phyloP scores from a whole-genome alignment of 2,888 invertebrate species.

The Phaonia tiefii region DNA sequence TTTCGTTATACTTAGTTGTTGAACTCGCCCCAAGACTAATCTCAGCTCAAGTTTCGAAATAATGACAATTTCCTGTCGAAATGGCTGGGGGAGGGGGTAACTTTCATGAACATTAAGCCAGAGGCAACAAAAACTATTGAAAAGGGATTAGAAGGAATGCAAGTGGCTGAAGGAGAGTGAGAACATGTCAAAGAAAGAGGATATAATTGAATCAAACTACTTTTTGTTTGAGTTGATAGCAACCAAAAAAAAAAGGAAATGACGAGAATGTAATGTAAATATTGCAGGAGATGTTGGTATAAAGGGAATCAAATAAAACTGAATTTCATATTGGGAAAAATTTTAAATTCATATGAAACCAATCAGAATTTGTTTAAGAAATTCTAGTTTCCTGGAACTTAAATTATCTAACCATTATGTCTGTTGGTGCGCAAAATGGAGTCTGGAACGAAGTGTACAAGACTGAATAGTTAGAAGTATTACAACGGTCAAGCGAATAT shows the following conservation, averaged over 20 bases:
- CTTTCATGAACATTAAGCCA: conserved; percentile 13
- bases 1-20: not conserved
- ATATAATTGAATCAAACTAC: not conserved
- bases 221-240: not conserved
- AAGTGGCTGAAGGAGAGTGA: not conserved
- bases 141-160: not conserved
- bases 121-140: conserved; percentile 21
- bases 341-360: too few species aligned
- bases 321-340: too few species aligned
- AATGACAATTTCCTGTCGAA: conserved; percentile 20
- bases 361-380: too few species aligned
- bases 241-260: not conserved
- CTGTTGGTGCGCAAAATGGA: too few species aligned
- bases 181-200: not conserved
- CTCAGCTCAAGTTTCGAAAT: not conserved
- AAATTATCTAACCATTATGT: too few species aligned
- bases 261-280: not conserved
- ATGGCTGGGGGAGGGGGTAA: too few species aligned
- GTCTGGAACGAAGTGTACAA: too few species aligned
- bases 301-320: too few species aligned
- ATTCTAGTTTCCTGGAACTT: too few species aligned
- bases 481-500: too few species aligned
- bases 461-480: too few species aligned
- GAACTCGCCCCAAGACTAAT: not conserved
- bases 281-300: too few species aligned